A percentile compares a stretch with the other conserved stretches of the same genome.
These are phyloP conservation scores for Siphonodentalium dalli DNA, from an alignment of 2,888 invertebrate species.

Conservation along the genomic window DNA sequence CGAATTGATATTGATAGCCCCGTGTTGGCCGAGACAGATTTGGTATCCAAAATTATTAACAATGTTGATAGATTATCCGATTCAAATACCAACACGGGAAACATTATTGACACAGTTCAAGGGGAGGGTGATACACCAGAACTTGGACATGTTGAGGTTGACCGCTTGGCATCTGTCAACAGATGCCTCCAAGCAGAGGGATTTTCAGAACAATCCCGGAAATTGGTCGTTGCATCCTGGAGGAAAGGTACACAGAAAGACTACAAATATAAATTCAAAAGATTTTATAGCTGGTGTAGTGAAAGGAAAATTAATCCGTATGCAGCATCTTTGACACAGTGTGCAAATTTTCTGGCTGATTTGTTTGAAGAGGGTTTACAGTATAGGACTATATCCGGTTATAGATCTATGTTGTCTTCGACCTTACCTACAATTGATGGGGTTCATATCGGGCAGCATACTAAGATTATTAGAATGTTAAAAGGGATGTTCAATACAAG, in stretches of 20 bases:
- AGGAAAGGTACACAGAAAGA: not conserved
- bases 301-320: no score
- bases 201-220: no score
- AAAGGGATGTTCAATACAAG: constrained; percentile 25
- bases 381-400: no score
- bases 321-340: no score
- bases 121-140: constrained; percentile 1
- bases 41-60: constrained; percentile 5
- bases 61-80: constrained; percentile 1
- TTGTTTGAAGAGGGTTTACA: not conserved
- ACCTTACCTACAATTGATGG: constrained; percentile 13
- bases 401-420: constrained; percentile 26
- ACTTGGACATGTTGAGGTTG: constrained; percentile 2
- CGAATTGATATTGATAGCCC: constrained; percentile 4
- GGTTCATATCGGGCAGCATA: constrained; percentile 21
- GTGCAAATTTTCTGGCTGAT: not conserved
- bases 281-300: constrained; percentile 1
- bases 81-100: not conserved
- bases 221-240: no score
- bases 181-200: no score
- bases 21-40: constrained; percentile 5
- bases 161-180: constrained; percentile 8
- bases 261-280: not conserved
- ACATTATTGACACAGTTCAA: constrained; percentile 4
- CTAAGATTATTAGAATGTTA: constrained; percentile 20